Evolutionary conservation across 1,140 invertebrate species (phyloP), one percentile per base, ranked within the genome.

Genomic region (Papilio dardanus): DNA sequence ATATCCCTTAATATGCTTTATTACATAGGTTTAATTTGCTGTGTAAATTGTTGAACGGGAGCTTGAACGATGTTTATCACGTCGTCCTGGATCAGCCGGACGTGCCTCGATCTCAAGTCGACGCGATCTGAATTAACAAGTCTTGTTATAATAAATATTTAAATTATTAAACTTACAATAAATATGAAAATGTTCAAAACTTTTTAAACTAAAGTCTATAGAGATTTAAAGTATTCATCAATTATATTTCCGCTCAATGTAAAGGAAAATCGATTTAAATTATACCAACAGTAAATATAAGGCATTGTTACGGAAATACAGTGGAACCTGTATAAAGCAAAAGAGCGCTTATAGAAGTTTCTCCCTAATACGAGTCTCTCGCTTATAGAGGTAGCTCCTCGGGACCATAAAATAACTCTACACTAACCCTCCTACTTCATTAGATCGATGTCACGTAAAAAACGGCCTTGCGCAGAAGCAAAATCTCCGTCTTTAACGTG

Each of bases 11-110:
- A 14, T 2, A 58, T 58, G 8, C 21, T 21, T 21, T 50, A 58
- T n/a, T 58, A 58, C 24, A 58, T 58, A 58, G 12, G 12, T 58
- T 58, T 58, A 58, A 28, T 58, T 58, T 58, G 21, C 24, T 28
- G 21, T 58, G 54, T 58, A 58, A 58, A 24, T 58, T 58, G 54
- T 58, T 28, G 12, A 24, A 28, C 21, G 21, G 21, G 54, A 58
- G 24, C 21, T 7, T 58, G 54, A 58, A 58, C 54, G 54, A 58
- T 58, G 54, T 58, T 58, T 58, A 58, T 58, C 54, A 58, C 54
- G 24, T 58, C 54, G 24, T 58, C 54, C 21, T 8, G 54, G 54
- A 46, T 46, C 42, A n/a, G 16, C 16, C 42, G 42, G 30, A 58
- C 54, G 54, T 58, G 54, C 54, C 21, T 58, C 54, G 54, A 58